Evolutionary conservation across 2,888 invertebrate genomes (phyloP).

Genomic region (Drosophila anomalata): DNA sequence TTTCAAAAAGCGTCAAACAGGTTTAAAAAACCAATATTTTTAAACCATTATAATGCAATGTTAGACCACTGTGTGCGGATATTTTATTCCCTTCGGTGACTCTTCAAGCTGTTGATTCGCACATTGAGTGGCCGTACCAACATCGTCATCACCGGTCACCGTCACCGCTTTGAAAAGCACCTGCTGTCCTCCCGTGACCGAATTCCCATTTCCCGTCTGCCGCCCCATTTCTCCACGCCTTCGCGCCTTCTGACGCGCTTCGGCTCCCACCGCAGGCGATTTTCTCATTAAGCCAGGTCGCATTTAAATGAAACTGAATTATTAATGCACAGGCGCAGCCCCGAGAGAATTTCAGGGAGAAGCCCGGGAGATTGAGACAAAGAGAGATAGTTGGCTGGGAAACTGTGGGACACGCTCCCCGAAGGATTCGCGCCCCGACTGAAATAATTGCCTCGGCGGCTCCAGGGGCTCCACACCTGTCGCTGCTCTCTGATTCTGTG

Average conservation of each 20-base stretch:
- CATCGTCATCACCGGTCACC: conserved; percentile 25
- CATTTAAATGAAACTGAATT: conserved; percentile 80
- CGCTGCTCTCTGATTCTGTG: conserved; percentile 20
- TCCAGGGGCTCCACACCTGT: conserved; percentile 60
- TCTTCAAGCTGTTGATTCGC: conserved; percentile 49
- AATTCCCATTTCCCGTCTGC: conserved; percentile 12
- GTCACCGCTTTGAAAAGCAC: conserved; percentile 30
- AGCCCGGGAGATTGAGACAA: conserved; percentile 1
- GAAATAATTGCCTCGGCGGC: conserved; percentile 66
- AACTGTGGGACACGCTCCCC: conserved; percentile 29
- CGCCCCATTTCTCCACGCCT: conserved; percentile 11
- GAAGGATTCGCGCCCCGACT: conserved; percentile 54
- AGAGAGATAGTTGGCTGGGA: conserved; percentile 39
- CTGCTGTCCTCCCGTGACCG: conserved; percentile 29
- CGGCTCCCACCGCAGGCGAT: conserved; percentile 71
- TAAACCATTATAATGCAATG: too few relatives aligned
- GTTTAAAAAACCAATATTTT: too few relatives aligned
- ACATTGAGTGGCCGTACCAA: conserved; percentile 53
- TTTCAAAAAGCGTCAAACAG: too few relatives aligned
- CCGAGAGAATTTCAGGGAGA: conserved; percentile 33
- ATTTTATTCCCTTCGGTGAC: conserved; percentile 1
- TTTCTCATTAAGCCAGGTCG: conserved; percentile 75
- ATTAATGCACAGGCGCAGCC: conserved; percentile 66
- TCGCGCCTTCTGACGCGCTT: conserved; percentile 28
- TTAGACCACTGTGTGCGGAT: conserved; percentile 18